phyloP scores from a whole-genome alignment of 2,888 invertebrate species.

The Dioctria linearis region DNA sequence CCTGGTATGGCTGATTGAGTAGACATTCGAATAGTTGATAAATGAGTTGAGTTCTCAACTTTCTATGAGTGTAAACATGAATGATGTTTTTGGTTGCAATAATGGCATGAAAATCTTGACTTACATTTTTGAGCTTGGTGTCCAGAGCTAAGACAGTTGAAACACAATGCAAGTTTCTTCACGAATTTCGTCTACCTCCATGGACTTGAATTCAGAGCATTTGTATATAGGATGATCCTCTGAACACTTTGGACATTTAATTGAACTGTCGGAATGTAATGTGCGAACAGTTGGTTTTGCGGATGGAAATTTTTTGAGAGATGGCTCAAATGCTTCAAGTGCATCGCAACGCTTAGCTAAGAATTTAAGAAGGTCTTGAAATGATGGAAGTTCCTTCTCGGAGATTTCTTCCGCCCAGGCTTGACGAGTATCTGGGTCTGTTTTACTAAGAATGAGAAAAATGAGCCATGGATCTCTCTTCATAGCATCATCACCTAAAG shows the following conservation, averaged over 20 bases:
- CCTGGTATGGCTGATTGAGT: too few species aligned
- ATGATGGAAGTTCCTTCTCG: background rate
- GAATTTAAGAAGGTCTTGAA: background rate
- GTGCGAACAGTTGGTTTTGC: background rate
- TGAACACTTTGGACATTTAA: background rate
- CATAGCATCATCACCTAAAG: too few species aligned
- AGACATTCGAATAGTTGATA: too few species aligned
- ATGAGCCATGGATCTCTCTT: constrained; percentile 5
- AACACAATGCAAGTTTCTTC: background rate
- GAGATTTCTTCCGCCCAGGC: background rate
- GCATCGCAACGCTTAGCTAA: constrained; percentile 21
- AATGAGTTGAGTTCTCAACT: too few species aligned
- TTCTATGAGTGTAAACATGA: background rate
- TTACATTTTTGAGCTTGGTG: background rate
- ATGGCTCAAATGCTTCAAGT: background rate
- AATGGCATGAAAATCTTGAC: background rate
- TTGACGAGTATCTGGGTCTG: background rate
- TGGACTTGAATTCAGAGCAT: background rate
- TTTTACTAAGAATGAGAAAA: background rate
- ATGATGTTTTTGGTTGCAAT: background rate
- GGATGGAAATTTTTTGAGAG: background rate
- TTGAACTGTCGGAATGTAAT: background rate
- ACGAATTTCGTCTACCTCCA: background rate
- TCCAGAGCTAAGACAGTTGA: background rate
- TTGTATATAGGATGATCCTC: background rate